Evolutionary conservation across 2,113 vertebrate species (phyloP).

Genomic region (Rhipidura dahli): DNA sequence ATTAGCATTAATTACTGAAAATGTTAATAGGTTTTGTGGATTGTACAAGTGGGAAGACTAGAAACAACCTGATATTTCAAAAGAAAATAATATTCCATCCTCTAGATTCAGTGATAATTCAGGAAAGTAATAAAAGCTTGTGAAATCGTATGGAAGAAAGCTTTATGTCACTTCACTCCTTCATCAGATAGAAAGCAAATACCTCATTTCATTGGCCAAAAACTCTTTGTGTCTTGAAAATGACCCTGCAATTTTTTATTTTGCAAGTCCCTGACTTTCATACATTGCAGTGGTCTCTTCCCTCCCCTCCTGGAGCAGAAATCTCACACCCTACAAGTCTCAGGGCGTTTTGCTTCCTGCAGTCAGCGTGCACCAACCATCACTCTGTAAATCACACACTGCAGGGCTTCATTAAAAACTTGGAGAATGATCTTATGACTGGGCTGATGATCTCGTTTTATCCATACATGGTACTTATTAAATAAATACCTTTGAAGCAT

Average conservation of each 20-base stretch:
- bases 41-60: constrained; percentile 39
- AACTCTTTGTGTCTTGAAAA: background rate
- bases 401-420: constrained; percentile 40
- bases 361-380: background rate
- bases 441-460: constrained; percentile 54
- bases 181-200: constrained; percentile 44
- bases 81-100: constrained; percentile 40
- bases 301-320: background rate
- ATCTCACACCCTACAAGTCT: background rate
- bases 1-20: constrained; percentile 67
- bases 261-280: background rate
- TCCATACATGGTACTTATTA: constrained; percentile 40
- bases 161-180: constrained; percentile 18
- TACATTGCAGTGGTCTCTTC: background rate
- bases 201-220: background rate
- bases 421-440: constrained; percentile 37
- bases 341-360: background rate
- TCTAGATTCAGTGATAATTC: constrained; percentile 53
- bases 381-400: background rate
- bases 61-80: constrained; percentile 40
- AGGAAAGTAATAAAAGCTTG: constrained; percentile 45
- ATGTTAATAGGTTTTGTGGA: constrained; percentile 53
- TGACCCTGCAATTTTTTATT: background rate
- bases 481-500: constrained; percentile 45
- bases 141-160: constrained; percentile 20